A percentile compares a stretch with the other conserved stretches of the same genome.
phyloP scores from a whole-genome alignment of 1,140 invertebrate genomes.

The Lethrus apterus region DNA sequence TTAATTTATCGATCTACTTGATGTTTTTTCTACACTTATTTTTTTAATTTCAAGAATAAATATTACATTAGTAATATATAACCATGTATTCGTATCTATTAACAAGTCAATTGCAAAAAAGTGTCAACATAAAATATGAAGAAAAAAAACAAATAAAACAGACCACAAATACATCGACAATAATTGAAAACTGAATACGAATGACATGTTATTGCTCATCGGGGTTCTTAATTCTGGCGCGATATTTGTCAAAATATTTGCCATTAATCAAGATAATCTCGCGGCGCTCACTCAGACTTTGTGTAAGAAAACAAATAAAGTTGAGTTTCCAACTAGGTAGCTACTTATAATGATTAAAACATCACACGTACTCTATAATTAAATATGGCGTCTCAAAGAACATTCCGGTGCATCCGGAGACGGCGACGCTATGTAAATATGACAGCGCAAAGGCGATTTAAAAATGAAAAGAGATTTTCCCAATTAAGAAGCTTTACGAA shows the following conservation, averaged over 20 bases:
- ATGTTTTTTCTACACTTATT: too few species aligned
- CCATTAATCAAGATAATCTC: slow-evolving; percentile 37
- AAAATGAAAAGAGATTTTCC: slow-evolving; percentile 18
- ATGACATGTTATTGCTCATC: too few species aligned
- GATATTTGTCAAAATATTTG: slow-evolving; percentile 35
- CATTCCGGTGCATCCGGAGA: neutral
- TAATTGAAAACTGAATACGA: too few species aligned
- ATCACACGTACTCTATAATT: slow-evolving; percentile 32
- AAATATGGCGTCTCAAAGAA: slow-evolving; percentile 21
- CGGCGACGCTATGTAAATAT: slow-evolving; percentile 13
- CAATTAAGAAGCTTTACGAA: slow-evolving; percentile 16
- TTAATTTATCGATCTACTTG: too few species aligned
- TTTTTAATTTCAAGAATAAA: too few species aligned
- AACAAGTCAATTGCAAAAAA: too few species aligned
- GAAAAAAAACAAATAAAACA: too few species aligned
- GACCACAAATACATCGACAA: too few species aligned
- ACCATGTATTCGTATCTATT: too few species aligned
- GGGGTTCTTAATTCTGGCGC: slow-evolving; percentile 13
- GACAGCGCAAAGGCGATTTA: slow-evolving; percentile 15
- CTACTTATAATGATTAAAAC: slow-evolving; percentile 36
- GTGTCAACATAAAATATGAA: too few species aligned
- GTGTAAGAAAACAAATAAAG: slow-evolving; percentile 34
- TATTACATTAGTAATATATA: too few species aligned
- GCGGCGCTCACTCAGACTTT: slow-evolving; percentile 22
- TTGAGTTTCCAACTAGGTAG: slow-evolving; percentile 24